Evolutionary conservation across 2,113 vertebrate species (phyloP).

Genomic region (Loxodonta africana): DNA sequence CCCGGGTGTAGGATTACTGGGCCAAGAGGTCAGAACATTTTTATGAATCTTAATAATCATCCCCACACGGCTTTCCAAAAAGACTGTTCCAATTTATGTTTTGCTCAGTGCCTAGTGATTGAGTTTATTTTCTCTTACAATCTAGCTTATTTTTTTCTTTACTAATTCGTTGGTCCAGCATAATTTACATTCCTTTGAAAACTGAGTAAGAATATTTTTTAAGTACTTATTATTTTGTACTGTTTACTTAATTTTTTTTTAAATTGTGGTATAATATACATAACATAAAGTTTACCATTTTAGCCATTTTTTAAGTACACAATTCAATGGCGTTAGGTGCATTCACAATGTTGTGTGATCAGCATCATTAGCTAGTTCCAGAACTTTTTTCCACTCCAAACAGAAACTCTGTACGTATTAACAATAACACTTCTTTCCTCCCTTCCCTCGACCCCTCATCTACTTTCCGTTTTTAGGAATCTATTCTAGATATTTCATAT

Average conservation of each 20-base stretch:
- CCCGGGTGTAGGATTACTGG: background rate
- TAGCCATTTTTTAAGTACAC: background rate
- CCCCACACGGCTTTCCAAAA: constrained; percentile 38
- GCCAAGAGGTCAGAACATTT: background rate
- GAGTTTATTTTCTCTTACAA: background rate
- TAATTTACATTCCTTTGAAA: background rate
- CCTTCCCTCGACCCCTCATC: background rate
- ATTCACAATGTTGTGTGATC: background rate
- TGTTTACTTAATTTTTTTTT: background rate
- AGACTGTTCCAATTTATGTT: background rate
- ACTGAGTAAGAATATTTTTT: background rate
- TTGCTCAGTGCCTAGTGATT: background rate
- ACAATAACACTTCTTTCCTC: background rate
- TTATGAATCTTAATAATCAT: background rate
- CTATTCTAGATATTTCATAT: background rate
- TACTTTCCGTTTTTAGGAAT: background rate
- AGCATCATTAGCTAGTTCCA: background rate
- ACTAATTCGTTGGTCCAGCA: background rate
- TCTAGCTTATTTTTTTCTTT: background rate
- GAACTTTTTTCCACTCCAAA: background rate
- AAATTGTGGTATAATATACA: background rate
- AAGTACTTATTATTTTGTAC: background rate
- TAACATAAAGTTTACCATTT: background rate
- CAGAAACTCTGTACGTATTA: background rate
- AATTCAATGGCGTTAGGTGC: background rate